Percentiles rank a stretch among this genome's conserved stretches.
These are phyloP conservation scores for Drosophila sucinea DNA, from an alignment of 1,140 invertebrate genomes.

Conservation along the genomic window DNA sequence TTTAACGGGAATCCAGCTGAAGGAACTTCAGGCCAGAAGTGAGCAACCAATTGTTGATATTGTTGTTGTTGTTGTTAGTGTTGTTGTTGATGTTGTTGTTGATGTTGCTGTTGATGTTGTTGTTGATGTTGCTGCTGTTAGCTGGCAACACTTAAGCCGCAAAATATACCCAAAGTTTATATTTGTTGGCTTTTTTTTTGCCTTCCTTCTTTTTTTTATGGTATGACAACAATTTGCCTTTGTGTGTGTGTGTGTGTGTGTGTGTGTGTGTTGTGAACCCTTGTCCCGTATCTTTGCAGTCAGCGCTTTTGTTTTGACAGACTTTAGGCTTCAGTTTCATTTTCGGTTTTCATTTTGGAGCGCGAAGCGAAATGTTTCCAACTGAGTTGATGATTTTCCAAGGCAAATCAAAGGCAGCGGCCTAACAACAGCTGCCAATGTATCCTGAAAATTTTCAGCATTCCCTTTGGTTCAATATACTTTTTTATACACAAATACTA, in stretches of 20 bases:
- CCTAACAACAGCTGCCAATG: slow-evolving; percentile 21
- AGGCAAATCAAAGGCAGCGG: slow-evolving; percentile 67
- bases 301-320: slow-evolving; percentile 54
- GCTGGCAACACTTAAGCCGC: slow-evolving; percentile 71
- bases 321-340: slow-evolving; percentile 28
- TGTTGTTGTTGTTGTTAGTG: slow-evolving; percentile 16
- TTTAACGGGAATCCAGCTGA: slow-evolving; percentile 13
- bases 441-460: slow-evolving; percentile 63
- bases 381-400: slow-evolving; percentile 73
- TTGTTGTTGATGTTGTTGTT: slow-evolving; percentile 37
- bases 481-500: slow-evolving; percentile 7
- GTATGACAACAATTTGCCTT: slow-evolving; percentile 60
- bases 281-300: slow-evolving; percentile 37
- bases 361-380: slow-evolving; percentile 62
- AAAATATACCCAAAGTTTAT: slow-evolving; percentile 75
- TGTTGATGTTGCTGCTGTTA: slow-evolving; percentile 38
- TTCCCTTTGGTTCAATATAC: slow-evolving; percentile 53
- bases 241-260: slow-evolving; percentile 22
- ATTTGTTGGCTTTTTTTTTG: slow-evolving; percentile 60
- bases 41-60: slow-evolving; percentile 44
- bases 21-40: slow-evolving; percentile 20
- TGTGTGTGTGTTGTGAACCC: slow-evolving; percentile 32
- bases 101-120: slow-evolving; percentile 8
- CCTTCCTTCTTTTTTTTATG: slow-evolving; percentile 39
- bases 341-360: slow-evolving; percentile 43